Evolutionary conservation across 2,113 vertebrate genomes (phyloP), one percentile per base, ranked within the genome.

Genomic region (Rhinolophus ferrumequinum): DNA sequence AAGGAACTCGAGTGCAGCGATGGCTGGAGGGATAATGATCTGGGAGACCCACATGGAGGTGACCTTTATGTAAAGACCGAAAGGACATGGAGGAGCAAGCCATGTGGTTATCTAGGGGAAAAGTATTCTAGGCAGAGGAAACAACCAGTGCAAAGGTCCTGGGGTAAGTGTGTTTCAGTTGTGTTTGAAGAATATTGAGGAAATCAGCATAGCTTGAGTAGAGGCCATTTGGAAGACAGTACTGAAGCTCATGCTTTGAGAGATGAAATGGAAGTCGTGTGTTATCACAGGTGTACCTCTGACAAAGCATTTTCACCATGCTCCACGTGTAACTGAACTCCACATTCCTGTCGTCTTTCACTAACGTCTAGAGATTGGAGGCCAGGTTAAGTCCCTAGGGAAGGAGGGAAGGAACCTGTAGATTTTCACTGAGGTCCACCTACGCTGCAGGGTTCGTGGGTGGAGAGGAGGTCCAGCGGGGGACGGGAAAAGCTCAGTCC

Each of bases 161-260:
- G 66, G 50, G 89, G 41, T 26, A 12, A 24, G 11, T 28, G 18
- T 28, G 9, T 60, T 38, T 30, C 38, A 60, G 28, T 22, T 16
- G 1, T n/a, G 21, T 38, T 60, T 24, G 13, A 38, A 50, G 70
- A 84, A 18, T 11, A 19, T 3, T 8, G 44, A 35, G 69, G 70
- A 77, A 50, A 72, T 18, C 67, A 50, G 76, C 76, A 9, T 0
- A 8, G 10, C 12, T 7, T 22, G 66, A 67, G 66, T 47, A 30
- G 86, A 95, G 41, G 82, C n/a, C 6, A 18, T 0, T 0, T 5
- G 1, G 4, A n/a, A 60, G 79, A n/a, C 0, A 82, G 60, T 5
- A 24, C 66, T 8, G 66, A 19, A 8, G 13, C 24, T 2, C 33
- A 8, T 0, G 15, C 4, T 84, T 81, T 18, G 26, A 38, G 19